Base-by-base conservation (phyloP, 2,888 invertebrate species). In the Entomobrya multifasciata region DNA sequence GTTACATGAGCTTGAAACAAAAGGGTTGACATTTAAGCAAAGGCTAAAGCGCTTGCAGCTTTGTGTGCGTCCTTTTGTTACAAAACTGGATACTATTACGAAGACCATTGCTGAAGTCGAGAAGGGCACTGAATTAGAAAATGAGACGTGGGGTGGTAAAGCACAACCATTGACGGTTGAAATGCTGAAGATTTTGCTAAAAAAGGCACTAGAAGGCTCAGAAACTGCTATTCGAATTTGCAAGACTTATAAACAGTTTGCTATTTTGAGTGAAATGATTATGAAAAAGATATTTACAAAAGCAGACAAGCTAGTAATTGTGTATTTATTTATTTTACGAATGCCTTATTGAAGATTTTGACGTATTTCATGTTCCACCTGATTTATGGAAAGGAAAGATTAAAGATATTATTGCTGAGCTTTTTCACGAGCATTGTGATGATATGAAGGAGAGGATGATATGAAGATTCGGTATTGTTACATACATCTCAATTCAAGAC, bases 381-480 rank as follows among this genome's bases (percentile, higher is more conserved):
- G 22, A 10, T 2, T 2, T 11, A 22, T 20, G 15, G n/a, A 3
- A 57, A 20, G 57, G n/a, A 2, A 52, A 52, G 22, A 8, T 74
- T 10, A 49, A 76, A 41, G 10, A 6, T 2, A 74, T 76, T 17
- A 11, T 55, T 41, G 27, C 27, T 1, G 3, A 52, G n/a, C 2
- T 52, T 15, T 74, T 74, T 20, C 22, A 36, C 0, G 36, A 55
- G 13, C 36, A 57, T 10, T 57, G 76, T 22, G 41, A 41, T 0
- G 20, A 15, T n/a, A n/a, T 11, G 15, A 30, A 27, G 49, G 57
- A 8, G 36, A 41, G 20, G 36, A 47, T 27, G 78, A 78, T 15
- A 78, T 78, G 62, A 78, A 78, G 25, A 25, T 78, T 13, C 41
- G 78, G 11, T 27, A 47, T 44, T 60, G 62, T 15, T 47, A n/a